Conservation (phyloP, 92 coral and sea anemone genomes). For the Zoanthus solanderi region DNA sequence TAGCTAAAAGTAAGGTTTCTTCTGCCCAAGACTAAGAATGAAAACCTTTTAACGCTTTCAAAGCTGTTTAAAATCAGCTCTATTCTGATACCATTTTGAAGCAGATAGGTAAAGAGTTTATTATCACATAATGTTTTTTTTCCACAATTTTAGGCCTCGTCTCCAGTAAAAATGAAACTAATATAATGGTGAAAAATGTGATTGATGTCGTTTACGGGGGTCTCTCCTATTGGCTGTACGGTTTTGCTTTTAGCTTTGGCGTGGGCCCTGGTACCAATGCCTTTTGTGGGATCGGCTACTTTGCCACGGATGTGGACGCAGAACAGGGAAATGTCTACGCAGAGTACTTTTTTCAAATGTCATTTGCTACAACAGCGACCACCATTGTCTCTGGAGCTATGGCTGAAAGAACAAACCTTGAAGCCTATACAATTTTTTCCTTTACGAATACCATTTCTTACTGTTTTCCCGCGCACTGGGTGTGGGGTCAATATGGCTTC, state of each 20-base stretch:
- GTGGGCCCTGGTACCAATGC: constrained; percentile 57
- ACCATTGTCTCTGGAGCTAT: constrained; percentile 96
- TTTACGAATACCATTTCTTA: constrained; percentile 86
- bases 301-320: constrained; percentile 79
- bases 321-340: constrained; percentile 81
- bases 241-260: constrained; percentile 86
- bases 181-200: constrained; percentile 93
- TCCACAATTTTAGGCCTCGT: constrained; percentile 45
- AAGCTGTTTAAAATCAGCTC: no score
- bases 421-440: constrained; percentile 82
- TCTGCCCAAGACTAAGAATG: no score
- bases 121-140: no score
- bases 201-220: constrained; percentile 95
- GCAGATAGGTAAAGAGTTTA: no score
- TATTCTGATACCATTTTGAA: no score
- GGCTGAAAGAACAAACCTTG: constrained; percentile 88
- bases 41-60: no score
- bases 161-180: constrained; percentile 88
- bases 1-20: no score
- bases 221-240: constrained; percentile 88
- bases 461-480: constrained; percentile 94
- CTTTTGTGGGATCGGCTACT: constrained; percentile 80
- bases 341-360: constrained; percentile 83
- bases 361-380: constrained; percentile 91
- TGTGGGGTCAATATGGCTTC: constrained; percentile 88